Evolutionary conservation across 1,140 invertebrate genomes (phyloP).

Genomic region (Patella vulgata): DNA sequence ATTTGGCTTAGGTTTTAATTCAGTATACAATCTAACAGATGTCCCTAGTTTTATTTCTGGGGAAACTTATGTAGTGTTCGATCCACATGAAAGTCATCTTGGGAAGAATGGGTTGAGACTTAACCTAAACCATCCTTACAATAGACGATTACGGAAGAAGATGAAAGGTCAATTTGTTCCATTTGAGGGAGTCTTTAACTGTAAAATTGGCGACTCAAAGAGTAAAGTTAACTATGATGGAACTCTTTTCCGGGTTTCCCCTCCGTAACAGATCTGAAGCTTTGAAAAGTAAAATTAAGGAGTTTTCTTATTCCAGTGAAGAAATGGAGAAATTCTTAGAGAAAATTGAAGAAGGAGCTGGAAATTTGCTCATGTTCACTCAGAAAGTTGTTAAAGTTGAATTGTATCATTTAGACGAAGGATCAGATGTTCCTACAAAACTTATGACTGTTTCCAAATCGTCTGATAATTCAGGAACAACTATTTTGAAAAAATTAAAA

Average conservation of each 20-base stretch:
- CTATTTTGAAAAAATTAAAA: neutral
- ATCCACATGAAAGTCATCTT: constrained; percentile 50
- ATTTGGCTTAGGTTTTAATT: too few relatives aligned
- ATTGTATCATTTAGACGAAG: constrained; percentile 47
- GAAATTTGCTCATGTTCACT: constrained; percentile 55
- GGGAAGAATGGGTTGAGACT: constrained; percentile 45
- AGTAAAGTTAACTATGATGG: constrained; percentile 34
- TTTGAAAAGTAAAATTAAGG: constrained; percentile 48
- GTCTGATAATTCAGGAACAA: neutral
- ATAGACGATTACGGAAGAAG: constrained; percentile 25
- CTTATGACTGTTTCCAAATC: neutral
- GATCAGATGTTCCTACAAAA: neutral
- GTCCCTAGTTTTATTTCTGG: constrained; percentile 50
- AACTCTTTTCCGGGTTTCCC: constrained; percentile 55
- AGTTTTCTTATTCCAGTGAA: constrained; percentile 36
- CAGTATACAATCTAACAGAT: constrained; percentile 59
- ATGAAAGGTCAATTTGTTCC: constrained; percentile 50
- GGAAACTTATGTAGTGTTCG: too few relatives aligned
- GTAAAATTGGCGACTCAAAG: constrained; percentile 8
- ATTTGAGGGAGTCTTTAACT: constrained; percentile 47
- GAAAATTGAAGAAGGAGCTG: constrained; percentile 45
- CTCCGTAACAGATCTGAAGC: constrained; percentile 46
- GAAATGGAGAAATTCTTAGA: constrained; percentile 47
- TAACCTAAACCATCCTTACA: constrained; percentile 28
- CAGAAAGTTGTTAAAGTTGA: constrained; percentile 54